phyloP scores from a whole-genome alignment of 2,113 vertebrate species.

The Eolophus roseicapilla region DNA sequence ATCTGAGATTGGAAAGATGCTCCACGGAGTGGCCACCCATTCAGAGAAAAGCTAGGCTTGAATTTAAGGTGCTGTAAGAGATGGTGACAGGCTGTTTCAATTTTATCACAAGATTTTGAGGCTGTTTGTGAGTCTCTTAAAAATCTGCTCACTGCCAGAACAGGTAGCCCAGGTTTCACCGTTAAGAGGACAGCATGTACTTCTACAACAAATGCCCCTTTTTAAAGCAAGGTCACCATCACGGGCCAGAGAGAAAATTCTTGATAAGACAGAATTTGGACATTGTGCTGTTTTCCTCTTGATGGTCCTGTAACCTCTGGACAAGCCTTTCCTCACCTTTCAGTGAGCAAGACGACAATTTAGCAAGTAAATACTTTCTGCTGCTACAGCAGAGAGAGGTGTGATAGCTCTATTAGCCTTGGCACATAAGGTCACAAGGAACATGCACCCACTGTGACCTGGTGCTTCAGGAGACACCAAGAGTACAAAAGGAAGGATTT shows the following conservation, averaged over 20 bases:
- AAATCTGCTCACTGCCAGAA: background rate
- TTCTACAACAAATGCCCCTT: background rate
- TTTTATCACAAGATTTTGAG: background rate
- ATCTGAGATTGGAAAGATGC: background rate
- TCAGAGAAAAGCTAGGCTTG: background rate
- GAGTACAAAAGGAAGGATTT: background rate
- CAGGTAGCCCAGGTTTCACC: background rate
- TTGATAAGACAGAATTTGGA: background rate
- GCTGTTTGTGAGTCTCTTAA: background rate
- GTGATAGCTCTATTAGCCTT: slow-evolving; percentile 29
- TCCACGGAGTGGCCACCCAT: accelerated
- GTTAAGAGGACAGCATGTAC: background rate
- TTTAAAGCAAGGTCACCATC: background rate
- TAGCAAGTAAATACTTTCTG: background rate
- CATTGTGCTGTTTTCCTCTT: background rate
- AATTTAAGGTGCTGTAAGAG: background rate
- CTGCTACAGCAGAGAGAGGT: background rate
- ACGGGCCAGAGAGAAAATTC: background rate
- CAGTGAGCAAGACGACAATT: background rate
- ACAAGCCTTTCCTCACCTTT: background rate
- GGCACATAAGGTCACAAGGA: background rate
- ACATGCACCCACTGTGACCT: background rate
- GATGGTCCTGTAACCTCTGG: background rate
- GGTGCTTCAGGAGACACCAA: background rate
- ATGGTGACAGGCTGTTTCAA: background rate